phyloP scores from a whole-genome alignment of 2,888 invertebrate genomes.

The Brachypalpus laphriformis region DNA sequence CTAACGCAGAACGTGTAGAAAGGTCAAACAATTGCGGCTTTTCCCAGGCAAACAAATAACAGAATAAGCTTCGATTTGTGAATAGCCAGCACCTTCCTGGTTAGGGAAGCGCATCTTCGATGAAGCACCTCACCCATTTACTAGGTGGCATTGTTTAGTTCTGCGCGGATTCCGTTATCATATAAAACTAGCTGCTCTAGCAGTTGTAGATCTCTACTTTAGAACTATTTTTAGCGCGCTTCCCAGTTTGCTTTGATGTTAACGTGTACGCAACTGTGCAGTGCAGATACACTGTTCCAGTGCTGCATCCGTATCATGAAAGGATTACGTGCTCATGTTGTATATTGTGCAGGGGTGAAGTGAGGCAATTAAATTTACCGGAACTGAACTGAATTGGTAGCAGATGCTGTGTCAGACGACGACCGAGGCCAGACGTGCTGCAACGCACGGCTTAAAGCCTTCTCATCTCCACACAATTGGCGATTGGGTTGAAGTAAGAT shows the following conservation, averaged over 20 bases:
- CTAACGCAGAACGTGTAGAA: neutral
- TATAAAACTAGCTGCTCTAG: neutral
- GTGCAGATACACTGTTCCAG: constrained; percentile 24
- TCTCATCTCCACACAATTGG: neutral
- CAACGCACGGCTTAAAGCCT: neutral
- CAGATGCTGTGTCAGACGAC: too few species aligned
- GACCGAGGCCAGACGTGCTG: neutral
- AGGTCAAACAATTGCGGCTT: neutral
- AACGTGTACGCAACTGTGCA: constrained; percentile 13
- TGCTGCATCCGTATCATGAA: constrained; percentile 40
- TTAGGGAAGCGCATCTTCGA: constrained; percentile 11
- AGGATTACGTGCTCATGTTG: constrained; percentile 34
- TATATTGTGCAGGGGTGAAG: constrained; percentile 14
- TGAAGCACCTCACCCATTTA: constrained; percentile 11
- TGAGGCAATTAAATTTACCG: constrained; percentile 68
- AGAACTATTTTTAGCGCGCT: constrained; percentile 53
- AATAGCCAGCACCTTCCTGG: constrained; percentile 10
- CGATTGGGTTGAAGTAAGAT: constrained; percentile 17
- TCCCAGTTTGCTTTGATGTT: constrained; percentile 62
- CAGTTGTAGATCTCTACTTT: constrained; percentile 19
- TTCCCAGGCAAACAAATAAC: neutral
- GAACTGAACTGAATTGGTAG: constrained; percentile 57
- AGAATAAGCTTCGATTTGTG: neutral
- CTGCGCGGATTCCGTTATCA: neutral
- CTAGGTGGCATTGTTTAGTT: constrained; percentile 38